Percentiles rank a stretch among this genome's conserved stretches.
These are phyloP conservation scores for Abrostola tripartita DNA, from an alignment of 2,888 invertebrate species.

Conservation along the genomic window DNA sequence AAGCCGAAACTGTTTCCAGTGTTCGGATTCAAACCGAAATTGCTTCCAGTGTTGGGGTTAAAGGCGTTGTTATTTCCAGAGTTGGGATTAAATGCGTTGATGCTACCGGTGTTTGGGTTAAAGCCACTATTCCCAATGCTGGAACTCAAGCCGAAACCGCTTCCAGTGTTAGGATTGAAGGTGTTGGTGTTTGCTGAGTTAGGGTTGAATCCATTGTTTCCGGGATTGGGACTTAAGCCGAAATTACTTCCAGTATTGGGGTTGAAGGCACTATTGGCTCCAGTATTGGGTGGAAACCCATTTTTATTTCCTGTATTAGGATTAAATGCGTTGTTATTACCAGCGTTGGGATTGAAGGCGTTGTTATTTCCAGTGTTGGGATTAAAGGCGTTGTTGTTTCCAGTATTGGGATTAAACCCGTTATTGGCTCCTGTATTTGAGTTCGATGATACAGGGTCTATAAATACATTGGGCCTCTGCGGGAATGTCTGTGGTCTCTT, in stretches of 20 bases:
- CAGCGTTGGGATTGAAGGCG: neutral
- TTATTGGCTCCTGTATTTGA: slow-evolving; percentile 9
- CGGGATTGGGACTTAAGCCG: neutral
- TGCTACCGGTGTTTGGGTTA: neutral
- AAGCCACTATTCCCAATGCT: neutral
- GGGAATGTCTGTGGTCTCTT: slow-evolving; percentile 77
- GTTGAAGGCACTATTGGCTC: neutral
- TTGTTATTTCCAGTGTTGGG: slow-evolving; percentile 2
- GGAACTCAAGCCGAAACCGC: neutral
- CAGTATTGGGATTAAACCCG: neutral
- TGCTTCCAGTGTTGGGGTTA: neutral
- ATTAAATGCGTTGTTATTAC: neutral
- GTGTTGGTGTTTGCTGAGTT: too few relatives aligned
- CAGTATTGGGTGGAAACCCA: neutral
- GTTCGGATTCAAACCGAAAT: neutral
- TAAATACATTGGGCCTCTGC: slow-evolving; percentile 72
- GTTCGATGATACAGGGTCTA: slow-evolving; percentile 39
- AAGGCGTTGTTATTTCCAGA: neutral
- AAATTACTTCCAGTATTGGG: neutral
- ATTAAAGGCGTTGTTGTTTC: slow-evolving; percentile 6
- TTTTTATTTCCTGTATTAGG: neutral
- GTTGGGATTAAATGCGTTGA: neutral
- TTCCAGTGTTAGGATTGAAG: neutral
- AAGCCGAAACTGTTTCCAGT: neutral
- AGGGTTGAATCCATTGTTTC: too few relatives aligned